Evolutionary conservation across 1,140 invertebrate genomes (phyloP).

Genomic region (Macrotrachela quadricornifera): DNA sequence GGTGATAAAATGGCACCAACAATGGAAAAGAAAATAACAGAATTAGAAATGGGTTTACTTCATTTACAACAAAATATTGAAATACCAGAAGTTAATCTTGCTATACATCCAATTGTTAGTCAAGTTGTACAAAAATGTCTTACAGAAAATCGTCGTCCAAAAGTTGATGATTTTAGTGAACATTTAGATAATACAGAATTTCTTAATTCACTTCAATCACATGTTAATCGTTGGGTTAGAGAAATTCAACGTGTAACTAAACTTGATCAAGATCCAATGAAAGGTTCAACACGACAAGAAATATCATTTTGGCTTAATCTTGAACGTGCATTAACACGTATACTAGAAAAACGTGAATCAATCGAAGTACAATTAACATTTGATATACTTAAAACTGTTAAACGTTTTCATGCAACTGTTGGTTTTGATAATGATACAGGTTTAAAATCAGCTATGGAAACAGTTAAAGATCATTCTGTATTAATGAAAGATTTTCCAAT

Average conservation of each 20-base stretch:
- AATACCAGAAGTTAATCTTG: conserved; percentile 86
- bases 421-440: conserved; percentile 94
- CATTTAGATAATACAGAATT: conserved; percentile 73
- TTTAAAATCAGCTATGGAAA: conserved; percentile 84
- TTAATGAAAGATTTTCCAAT: conserved; percentile 99
- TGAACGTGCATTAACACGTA: conserved; percentile 76
- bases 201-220: conserved; percentile 81
- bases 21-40: conserved; percentile 97
- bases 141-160: conserved; percentile 73
- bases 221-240: conserved; percentile 93
- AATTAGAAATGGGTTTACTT: conserved; percentile 91
- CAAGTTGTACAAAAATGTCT: conserved; percentile 67
- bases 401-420: conserved; percentile 91
- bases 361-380: conserved; percentile 73
- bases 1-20: conserved; percentile 96
- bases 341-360: conserved; percentile 87
- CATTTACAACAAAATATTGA: conserved; percentile 98
- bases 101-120: conserved; percentile 65
- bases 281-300: conserved; percentile 82
- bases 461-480: conserved; percentile 91
- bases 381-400: conserved; percentile 90
- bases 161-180: conserved; percentile 65
- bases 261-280: conserved; percentile 84
- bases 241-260: conserved; percentile 99
- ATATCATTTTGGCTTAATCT: conserved; percentile 99